Base-by-base conservation (phyloP, 2,113 vertebrate genomes). In the Taxidea taxus region DNA sequence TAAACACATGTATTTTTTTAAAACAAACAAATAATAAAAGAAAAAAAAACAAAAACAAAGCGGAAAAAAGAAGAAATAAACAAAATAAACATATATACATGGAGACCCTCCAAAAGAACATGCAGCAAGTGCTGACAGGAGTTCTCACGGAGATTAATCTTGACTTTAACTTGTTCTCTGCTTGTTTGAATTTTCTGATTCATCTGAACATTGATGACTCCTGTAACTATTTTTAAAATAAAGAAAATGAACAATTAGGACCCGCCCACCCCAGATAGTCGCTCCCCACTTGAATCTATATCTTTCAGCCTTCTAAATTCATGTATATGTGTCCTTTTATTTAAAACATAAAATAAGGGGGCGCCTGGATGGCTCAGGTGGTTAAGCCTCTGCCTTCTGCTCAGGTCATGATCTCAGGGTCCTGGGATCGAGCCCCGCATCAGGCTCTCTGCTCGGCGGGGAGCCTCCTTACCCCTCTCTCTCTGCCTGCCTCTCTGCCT, bases 101-200 rank as follows among this genome's bases (percentile, higher is more conserved):
- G 20, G 58, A 29, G 21, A 27, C 7, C 1, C 34, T 27, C 20
- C 34, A 20, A 4, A 66, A 47, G 54, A 16, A 15, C 15, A 1
- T 0, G 29, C 31, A 10, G 47, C 44, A 1, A 7, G 0, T 4
- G 15, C 3, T 4, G 42, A 16, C 29, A 14, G 54, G 31, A 16
- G 4, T 10, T 25, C 37, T 54, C 42, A 2, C 13, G 0, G 39
- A 31, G 62, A 2, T 39, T 29, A 5, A 2, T 31, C 94, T 81
- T 15, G 9, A 68, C 9, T 77, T 34, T 34, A 21, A 9, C 21
- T 44, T 64, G 10, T 34, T 62, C 64, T 44, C 74, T 77, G 31
- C n/a, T 51, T 31, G 34, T 39, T 47, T 4, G 29, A n/a, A n/a
- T 62, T 39, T 83, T 88, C 90, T 60, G 37, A 74, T 82, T 82